These are phyloP conservation scores for Doryteuthis pealeii DNA, from an alignment of 1,140 invertebrate species.

Conservation along the genomic window DNA sequence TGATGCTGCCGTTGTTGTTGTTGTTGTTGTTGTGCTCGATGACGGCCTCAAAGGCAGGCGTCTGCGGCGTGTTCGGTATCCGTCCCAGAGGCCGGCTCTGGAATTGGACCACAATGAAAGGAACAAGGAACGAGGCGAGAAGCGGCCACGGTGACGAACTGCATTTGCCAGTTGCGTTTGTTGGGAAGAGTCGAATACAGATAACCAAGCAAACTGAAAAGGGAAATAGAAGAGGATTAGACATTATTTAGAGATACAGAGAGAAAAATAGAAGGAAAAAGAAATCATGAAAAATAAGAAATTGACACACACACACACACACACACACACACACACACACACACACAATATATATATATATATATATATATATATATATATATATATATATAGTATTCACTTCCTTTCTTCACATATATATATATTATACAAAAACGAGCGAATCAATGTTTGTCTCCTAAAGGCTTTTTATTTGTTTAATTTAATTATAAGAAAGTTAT, in stretches of 20 bases:
- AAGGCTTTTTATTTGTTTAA: no score
- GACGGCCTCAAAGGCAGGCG: neutral
- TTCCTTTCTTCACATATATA: no score
- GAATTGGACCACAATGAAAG: conserved; percentile 26
- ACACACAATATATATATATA: no score
- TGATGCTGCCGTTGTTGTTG: neutral
- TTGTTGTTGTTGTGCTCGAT: neutral
- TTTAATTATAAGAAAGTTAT: no score
- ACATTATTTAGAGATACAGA: neutral
- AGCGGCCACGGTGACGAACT: conserved; percentile 21
- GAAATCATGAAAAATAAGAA: no score
- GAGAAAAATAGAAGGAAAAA: no score
- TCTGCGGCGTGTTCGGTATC: neutral
- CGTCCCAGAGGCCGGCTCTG: neutral
- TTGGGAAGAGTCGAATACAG: neutral
- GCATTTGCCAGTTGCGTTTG: conserved; percentile 3
- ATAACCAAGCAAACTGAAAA: neutral
- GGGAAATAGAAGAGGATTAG: neutral
- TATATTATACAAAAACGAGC: no score
- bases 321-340: no score
- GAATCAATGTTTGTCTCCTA: no score
- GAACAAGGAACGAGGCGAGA: conserved; percentile 22
- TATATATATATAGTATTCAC: no score
- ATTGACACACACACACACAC: no score
- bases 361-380: no score